Evolutionary conservation across 1,140 invertebrate genomes (phyloP).

Genomic region (Brachionus koreanus): DNA sequence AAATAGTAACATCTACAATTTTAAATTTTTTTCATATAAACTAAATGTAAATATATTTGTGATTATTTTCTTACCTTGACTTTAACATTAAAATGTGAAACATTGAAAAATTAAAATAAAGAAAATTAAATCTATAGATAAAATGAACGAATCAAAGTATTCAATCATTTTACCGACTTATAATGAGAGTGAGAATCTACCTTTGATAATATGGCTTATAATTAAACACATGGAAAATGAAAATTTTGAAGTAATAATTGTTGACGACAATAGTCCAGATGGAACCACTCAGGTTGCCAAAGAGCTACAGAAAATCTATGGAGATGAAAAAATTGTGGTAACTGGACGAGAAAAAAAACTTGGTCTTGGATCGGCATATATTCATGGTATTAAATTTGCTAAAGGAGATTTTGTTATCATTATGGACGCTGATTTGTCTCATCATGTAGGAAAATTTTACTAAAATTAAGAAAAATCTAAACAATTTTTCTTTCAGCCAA

Average conservation of each 20-base stretch:
- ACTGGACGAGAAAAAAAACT: conserved; percentile 85
- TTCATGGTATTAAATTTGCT: conserved; percentile 93
- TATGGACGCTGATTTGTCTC: conserved; percentile 98
- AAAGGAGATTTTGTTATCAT: conserved; percentile 95
- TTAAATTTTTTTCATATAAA: too few species aligned
- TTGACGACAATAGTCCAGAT: conserved; percentile 98
- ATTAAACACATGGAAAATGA: conserved; percentile 43
- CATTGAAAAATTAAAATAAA: too few species aligned
- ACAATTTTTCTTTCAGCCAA: conserved; percentile 68
- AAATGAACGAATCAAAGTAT: conserved; percentile 61
- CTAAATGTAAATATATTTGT: too few species aligned
- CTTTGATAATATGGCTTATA: conserved; percentile 94
- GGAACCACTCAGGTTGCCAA: conserved; percentile 89
- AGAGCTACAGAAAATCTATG: conserved; percentile 85
- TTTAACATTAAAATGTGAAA: too few species aligned
- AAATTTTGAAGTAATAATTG: conserved; percentile 88
- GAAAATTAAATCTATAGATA: not conserved
- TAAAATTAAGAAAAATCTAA: not conserved
- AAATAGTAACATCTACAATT: too few species aligned
- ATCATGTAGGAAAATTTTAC: conserved; percentile 74
- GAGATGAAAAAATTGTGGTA: conserved; percentile 63
- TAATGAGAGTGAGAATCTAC: conserved; percentile 94
- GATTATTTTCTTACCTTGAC: not conserved
- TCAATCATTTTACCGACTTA: conserved; percentile 95
- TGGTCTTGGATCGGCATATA: conserved; percentile 72